Base-by-base conservation (phyloP, 2,113 vertebrate species). In the Colossoma macropomum region DNA sequence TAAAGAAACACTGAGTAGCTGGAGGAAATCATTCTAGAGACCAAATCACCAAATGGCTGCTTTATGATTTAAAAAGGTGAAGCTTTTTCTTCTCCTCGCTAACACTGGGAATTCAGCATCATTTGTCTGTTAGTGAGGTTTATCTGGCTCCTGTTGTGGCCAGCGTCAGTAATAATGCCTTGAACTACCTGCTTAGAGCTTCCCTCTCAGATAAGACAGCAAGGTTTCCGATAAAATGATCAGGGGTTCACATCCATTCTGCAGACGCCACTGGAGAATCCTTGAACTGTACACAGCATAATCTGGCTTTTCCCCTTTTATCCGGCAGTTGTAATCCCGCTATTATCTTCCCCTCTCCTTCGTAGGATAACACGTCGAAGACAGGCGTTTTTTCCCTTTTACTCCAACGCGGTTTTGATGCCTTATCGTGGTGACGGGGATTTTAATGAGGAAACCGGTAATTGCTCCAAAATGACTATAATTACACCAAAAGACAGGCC, bases 381-480 rank as follows among this genome's bases (percentile, higher is more conserved):
- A 48, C 45, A 70, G 17, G 28, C 10, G 59, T 21, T 32, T 65
- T 73, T 83, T 81, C 8, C 54, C 12, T 69, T 48, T 68, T 72
- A 76, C 66, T 48, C 23, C 54, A 1, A 32, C 52, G 63, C 66
- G 17, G 80, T 86, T 75, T 63, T 80, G 77, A 79, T 79, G 81
- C 75, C 77, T 84, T 62, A 81, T 83, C 85, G 27, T 28, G 63
- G 19, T 65, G 63, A 85, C 71, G 79, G 75, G 28, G 80, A 83
- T 79, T 85, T 84, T 82, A 86, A 88, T 56, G 54, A 84, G 69
- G 34, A 69, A 77, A 83, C 66, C 50, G 48, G 75, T 74, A 81
- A 88, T 79, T 88, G 75, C 79, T 28, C 11, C 25, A n/a, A 88
- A 86, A 88, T 86, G 81, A 84, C 76, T 60, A 80, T 88, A 85